Percentiles rank a stretch among this genome's conserved stretches.
These are phyloP conservation scores for Vicugna pacos DNA, from an alignment of 2,113 vertebrate genomes.

Conservation along the genomic window DNA sequence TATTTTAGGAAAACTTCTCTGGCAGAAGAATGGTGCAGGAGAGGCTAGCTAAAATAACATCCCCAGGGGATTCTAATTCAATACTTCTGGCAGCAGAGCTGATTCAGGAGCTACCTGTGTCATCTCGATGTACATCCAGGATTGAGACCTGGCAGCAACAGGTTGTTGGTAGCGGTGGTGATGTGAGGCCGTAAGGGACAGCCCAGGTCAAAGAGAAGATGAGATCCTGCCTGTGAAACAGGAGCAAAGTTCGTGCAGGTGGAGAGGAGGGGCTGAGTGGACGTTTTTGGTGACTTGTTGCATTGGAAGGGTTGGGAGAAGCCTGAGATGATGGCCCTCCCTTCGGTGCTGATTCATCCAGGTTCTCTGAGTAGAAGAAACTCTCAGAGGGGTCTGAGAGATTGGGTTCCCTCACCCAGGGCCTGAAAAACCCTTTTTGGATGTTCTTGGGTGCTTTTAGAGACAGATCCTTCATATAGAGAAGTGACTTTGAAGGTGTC, in stretches of 20 bases:
- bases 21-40: neutral
- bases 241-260: neutral
- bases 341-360: neutral
- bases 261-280: neutral
- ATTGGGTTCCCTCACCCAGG: neutral
- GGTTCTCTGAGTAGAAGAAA: neutral
- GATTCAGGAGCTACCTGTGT: neutral
- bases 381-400: neutral
- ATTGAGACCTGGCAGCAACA: neutral
- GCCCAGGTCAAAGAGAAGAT: neutral
- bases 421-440: neutral
- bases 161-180: neutral
- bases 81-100: neutral
- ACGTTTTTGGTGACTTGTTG: neutral
- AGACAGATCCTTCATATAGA: neutral
- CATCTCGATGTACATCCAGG: neutral
- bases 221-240: neutral
- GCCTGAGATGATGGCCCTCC: neutral
- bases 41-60: neutral
- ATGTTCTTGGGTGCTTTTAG: neutral
- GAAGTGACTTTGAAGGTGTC: neutral
- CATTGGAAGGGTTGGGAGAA: neutral
- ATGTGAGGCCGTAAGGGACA: neutral
- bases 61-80: neutral
- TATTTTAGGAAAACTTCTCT: slow-evolving; percentile 25